A percentile compares a stretch with the other conserved stretches of the same genome.
Conservation (phyloP, 2,888 invertebrate genomes). For the Falcaria lacertinaria region DNA sequence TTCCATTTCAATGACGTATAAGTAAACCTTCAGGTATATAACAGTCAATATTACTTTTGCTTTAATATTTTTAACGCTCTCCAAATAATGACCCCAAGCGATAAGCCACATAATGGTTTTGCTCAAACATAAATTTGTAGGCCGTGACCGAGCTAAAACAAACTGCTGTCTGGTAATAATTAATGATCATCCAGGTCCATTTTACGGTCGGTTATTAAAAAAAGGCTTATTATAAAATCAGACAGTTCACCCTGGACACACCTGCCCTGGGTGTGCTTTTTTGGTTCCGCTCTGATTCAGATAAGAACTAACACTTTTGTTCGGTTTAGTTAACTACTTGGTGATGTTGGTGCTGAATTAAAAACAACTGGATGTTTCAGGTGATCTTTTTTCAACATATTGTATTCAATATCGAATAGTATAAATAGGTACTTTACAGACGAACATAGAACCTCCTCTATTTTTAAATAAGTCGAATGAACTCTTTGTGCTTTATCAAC, state of each 20-base stretch:
- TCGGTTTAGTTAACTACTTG: neutral
- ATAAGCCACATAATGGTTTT: slow-evolving; percentile 67
- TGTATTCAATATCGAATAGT: too few relatives aligned
- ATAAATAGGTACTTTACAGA: too few relatives aligned
- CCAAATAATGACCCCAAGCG: slow-evolving; percentile 52
- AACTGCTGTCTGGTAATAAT: slow-evolving; percentile 66
- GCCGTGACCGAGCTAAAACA: slow-evolving; percentile 71
- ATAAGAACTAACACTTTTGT: slow-evolving; percentile 5
- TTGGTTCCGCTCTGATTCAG: slow-evolving; percentile 12
- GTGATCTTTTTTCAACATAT: too few relatives aligned
- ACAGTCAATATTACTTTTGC: too few relatives aligned
- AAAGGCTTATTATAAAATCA: slow-evolving; percentile 64
- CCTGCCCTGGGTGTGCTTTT: slow-evolving; percentile 37
- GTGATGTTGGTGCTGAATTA: too few relatives aligned
- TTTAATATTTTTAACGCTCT: slow-evolving; percentile 16
- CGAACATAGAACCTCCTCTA: too few relatives aligned
- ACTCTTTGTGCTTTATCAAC: too few relatives aligned
- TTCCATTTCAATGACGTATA: slow-evolving; percentile 10
- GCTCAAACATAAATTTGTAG: slow-evolving; percentile 70
- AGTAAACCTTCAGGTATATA: too few relatives aligned
- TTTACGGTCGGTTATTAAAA: slow-evolving; percentile 63
- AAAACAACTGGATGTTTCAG: too few relatives aligned
- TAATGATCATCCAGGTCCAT: slow-evolving; percentile 71
- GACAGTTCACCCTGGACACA: slow-evolving; percentile 45
- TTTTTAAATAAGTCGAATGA: too few relatives aligned